Conservation (phyloP, 64 coral and sea anemone species). For the Porites australiensis region DNA sequence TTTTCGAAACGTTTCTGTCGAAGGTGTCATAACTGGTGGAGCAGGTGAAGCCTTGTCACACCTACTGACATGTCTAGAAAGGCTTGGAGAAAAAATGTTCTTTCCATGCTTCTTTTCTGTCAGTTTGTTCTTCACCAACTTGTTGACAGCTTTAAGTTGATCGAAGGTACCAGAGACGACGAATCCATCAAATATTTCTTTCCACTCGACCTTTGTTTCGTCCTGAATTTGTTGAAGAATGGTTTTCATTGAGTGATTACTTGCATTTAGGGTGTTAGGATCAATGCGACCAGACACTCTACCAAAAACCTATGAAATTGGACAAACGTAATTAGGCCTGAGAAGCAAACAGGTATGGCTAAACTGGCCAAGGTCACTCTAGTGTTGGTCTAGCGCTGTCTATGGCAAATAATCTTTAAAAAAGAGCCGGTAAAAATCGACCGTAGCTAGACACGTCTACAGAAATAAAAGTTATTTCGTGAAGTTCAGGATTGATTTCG, state of each 20-base stretch:
- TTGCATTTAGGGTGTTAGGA: neutral
- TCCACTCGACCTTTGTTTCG: neutral
- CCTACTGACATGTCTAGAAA: neutral
- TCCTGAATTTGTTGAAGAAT: neutral
- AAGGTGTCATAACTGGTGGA: no score
- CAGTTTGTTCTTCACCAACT: neutral
- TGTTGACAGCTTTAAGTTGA: neutral
- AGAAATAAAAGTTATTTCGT: neutral
- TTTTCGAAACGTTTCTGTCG: no score
- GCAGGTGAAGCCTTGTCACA: neutral
- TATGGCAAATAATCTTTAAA: neutral
- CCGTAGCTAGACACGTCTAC: neutral
- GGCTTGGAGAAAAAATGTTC: neutral
- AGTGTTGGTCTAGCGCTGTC: neutral
- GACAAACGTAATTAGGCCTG: neutral
- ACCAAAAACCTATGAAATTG: slow-evolving; percentile 10
- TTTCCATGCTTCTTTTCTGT: neutral
- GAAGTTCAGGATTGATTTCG: neutral
- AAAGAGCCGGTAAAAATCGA: no score
- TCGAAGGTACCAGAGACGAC: slow-evolving; percentile 20
- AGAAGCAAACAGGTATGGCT: no score
- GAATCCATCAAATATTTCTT: slow-evolving; percentile 15
- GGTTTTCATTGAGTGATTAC: neutral
- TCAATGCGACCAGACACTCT: slow-evolving; percentile 21
- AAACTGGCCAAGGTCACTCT: neutral